A percentile compares a stretch with the other conserved stretches of the same genome.
phyloP scores from a whole-genome alignment of 2,113 vertebrate species.

The Planiliza haematocheilus region DNA sequence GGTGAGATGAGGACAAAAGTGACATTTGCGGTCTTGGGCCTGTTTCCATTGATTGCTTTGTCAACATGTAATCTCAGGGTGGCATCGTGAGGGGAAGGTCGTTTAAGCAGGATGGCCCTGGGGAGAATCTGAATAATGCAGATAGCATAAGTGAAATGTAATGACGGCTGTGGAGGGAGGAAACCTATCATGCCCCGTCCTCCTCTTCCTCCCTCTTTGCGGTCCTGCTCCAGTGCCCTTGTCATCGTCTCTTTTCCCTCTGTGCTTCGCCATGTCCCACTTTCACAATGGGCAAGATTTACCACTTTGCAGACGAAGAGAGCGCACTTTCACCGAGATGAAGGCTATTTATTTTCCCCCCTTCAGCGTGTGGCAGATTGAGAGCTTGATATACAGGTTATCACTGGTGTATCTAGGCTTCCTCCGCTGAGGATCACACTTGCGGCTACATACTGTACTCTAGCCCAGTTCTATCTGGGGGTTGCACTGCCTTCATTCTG shows the following conservation, averaged over 20 bases:
- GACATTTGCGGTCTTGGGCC: slow-evolving; percentile 47
- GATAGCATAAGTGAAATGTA: slow-evolving; percentile 53
- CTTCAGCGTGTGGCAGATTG: slow-evolving; percentile 77
- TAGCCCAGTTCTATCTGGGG: slow-evolving; percentile 66
- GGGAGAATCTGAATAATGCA: slow-evolving; percentile 57
- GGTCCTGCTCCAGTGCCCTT: slow-evolving; percentile 74
- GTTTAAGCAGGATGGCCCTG: slow-evolving; percentile 10
- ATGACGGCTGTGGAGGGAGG: slow-evolving; percentile 13
- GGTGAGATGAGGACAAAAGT: slow-evolving; percentile 31
- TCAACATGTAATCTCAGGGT: slow-evolving; percentile 61
- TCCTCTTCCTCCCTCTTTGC: background rate
- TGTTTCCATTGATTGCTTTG: slow-evolving; percentile 62
- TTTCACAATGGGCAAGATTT: slow-evolving; percentile 71
- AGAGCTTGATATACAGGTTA: slow-evolving; percentile 81
- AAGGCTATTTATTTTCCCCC: slow-evolving; percentile 78
- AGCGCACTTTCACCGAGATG: slow-evolving; percentile 58
- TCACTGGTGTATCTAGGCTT: slow-evolving; percentile 76
- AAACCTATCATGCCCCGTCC: background rate
- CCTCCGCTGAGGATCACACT: slow-evolving; percentile 73
- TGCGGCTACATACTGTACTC: slow-evolving; percentile 57
- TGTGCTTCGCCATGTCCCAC: slow-evolving; percentile 62
- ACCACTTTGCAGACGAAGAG: slow-evolving; percentile 65
- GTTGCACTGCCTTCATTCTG: slow-evolving; percentile 40
- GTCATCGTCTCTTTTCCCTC: slow-evolving; percentile 45
- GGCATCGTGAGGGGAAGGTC: slow-evolving; percentile 44